phyloP scores from a whole-genome alignment of 2,888 invertebrate genomes.

The Pristionchus japonicus region DNA sequence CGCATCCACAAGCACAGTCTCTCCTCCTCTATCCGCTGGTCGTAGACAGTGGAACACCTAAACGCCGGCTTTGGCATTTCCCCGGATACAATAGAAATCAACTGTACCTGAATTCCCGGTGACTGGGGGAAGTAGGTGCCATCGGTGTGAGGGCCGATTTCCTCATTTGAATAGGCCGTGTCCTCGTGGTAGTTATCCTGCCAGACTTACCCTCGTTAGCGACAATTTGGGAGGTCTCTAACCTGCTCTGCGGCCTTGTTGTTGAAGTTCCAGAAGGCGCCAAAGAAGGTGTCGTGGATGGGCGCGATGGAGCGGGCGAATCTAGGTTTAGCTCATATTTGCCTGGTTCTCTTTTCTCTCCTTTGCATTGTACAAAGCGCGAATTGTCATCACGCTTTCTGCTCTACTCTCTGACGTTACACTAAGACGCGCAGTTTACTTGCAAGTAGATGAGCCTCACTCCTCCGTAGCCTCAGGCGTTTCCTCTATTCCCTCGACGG shows the following conservation, averaged over 20 bases:
- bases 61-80: background rate
- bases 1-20: constrained; percentile 85
- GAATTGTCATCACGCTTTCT: background rate
- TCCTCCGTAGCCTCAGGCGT: constrained; percentile 60
- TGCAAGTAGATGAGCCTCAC: background rate
- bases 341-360: background rate
- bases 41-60: constrained; percentile 81
- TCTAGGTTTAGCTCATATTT: constrained; percentile 57
- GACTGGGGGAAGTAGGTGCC: constrained; percentile 86
- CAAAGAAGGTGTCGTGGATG: constrained; percentile 83
- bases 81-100: background rate
- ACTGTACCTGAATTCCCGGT: constrained; percentile 78
- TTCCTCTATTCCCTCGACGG: constrained; percentile 58
- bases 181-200: constrained; percentile 80
- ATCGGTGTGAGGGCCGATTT: constrained; percentile 85
- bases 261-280: constrained; percentile 83
- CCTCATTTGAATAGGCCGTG: constrained; percentile 83
- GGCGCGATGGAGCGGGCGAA: constrained; percentile 80
- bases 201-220: background rate
- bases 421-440: background rate
- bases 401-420: constrained; percentile 50
- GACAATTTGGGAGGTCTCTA: background rate
- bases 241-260: constrained; percentile 51
- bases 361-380: too few species aligned
- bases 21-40: constrained; percentile 82